Base-by-base conservation (phyloP, 2,888 invertebrate genomes). In the Alviniconcha strummeri region DNA sequence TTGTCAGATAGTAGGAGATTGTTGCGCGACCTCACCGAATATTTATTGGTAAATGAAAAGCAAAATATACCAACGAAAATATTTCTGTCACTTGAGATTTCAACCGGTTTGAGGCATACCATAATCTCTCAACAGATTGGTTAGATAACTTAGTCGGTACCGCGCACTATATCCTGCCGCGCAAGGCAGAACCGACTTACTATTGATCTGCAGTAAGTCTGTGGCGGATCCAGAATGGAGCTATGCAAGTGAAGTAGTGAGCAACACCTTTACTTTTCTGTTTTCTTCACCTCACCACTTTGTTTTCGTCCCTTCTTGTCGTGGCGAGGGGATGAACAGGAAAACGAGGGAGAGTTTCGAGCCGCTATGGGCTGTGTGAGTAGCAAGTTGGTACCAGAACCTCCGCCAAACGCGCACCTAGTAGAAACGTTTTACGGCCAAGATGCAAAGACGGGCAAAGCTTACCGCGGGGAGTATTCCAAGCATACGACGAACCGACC, bases 331-430 rank as follows among this genome's bases (percentile, higher is more conserved):
- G 88, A 90, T 91, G 91, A 89, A 87, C 89, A 86, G 86, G 85
- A 86, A 80, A 86, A 83, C 86, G 83, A 85, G 83, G 85, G 85
- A 83, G 82, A 86, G 86, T 90, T 89, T 90, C 88, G 87, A 82
- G 87, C 86, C 87, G 90, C 89, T 86, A 93, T 93, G 93, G 93
- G 93, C 88, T 93, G 93, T 88, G 89, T 91, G 85, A 92, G 89
- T 88, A 91, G 89, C 82, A 93, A 93, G 85, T 87, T 92, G 86
- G 91, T 91, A 86, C 93, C 93, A 79, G 92, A 92, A 88, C 86
- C 90, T 78, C 89, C 88, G 75, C 86, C 89, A 78, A 88, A 89
- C 86, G 88, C 90, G 83, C 89, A 91, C 84, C 86, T 90, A 81
- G 90, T 92, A 72, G 89, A 91, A 87, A 90, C 90, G 19, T 89